These are phyloP conservation scores for Drosophila pseudoobscura DNA, from an alignment of 1,140 invertebrate species.

Conservation along the genomic window DNA sequence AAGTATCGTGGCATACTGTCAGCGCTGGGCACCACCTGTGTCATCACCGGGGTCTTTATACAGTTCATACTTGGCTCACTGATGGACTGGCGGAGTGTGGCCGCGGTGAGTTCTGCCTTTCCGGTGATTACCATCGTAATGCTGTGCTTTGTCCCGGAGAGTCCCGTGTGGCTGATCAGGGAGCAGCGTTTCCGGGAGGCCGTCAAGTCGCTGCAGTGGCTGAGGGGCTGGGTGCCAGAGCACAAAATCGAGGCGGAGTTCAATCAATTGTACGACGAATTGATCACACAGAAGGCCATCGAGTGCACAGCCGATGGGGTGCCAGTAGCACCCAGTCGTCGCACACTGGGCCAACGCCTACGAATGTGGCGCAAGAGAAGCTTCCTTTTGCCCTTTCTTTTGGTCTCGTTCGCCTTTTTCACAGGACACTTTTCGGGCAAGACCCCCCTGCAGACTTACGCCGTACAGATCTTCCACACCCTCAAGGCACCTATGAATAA, in stretches of 20 bases:
- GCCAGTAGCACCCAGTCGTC: conserved; percentile 7
- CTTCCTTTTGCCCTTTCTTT: conserved; percentile 87
- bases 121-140: conserved; percentile 87
- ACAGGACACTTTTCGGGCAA: conserved; percentile 89
- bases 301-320: conserved; percentile 52
- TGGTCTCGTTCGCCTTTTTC: conserved; percentile 88
- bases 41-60: conserved; percentile 89
- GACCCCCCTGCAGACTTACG: conserved; percentile 88
- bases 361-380: conserved; percentile 74
- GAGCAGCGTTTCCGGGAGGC: conserved; percentile 86
- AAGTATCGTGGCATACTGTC: conserved; percentile 89
- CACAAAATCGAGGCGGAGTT: conserved; percentile 85
- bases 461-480: conserved; percentile 88
- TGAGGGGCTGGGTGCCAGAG: conserved; percentile 87
- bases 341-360: conserved; percentile 46
- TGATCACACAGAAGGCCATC: conserved; percentile 77
- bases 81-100: conserved; percentile 88
- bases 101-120: conserved; percentile 87
- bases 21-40: conserved; percentile 88
- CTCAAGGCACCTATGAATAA: conserved; percentile 89
- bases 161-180: conserved; percentile 89
- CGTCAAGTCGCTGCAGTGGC: conserved; percentile 86
- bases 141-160: conserved; percentile 90
- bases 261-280: conserved; percentile 84
- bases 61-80: conserved; percentile 88